These are phyloP conservation scores for Podarcis cretensis DNA, from an alignment of 2,113 vertebrate species.

Conservation along the genomic window DNA sequence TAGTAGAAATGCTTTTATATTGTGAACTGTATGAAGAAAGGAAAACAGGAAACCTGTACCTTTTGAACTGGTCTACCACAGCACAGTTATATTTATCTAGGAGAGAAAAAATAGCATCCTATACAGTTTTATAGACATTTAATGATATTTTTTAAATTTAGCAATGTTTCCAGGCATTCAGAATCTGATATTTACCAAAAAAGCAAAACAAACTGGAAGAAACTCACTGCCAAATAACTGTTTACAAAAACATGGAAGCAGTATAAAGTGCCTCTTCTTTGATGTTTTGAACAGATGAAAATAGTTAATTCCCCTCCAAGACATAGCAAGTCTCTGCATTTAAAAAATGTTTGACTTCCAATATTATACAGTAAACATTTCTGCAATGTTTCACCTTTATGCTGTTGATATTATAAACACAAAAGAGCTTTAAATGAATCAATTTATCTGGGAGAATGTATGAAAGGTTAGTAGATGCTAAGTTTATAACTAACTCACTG, in stretches of 20 bases:
- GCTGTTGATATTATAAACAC: neutral
- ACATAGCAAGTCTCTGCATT: neutral
- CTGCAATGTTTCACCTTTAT: constrained; percentile 20
- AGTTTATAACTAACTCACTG: constrained; percentile 63
- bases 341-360: constrained; percentile 7
- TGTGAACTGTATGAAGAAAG: constrained; percentile 19
- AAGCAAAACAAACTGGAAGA: neutral
- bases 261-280: neutral
- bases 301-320: neutral
- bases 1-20: constrained; percentile 50
- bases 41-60: neutral
- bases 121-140: neutral
- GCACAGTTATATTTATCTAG: neutral
- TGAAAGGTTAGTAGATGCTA: constrained; percentile 62
- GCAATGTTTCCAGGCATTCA: neutral
- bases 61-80: constrained; percentile 5
- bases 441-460: constrained; percentile 57
- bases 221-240: neutral
- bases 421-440: constrained; percentile 54
- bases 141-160: constrained; percentile 7
- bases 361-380: constrained; percentile 9
- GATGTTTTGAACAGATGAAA: neutral
- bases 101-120: neutral
- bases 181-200: neutral
- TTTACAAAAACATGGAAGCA: neutral